phyloP scores from a whole-genome alignment of 1,140 invertebrate genomes.

The Ostrea denselamellosa region DNA sequence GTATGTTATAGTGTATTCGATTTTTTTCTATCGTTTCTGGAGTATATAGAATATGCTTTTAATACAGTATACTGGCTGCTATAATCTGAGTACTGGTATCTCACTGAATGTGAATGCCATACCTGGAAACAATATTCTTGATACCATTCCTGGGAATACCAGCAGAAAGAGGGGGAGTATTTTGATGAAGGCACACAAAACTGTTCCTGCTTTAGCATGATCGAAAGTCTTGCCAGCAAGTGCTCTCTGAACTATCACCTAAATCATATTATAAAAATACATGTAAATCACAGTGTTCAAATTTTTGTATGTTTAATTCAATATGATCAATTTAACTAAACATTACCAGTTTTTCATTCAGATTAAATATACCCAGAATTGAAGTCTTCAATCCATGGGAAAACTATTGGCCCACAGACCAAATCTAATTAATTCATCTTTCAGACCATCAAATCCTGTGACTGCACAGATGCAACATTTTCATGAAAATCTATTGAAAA shows the following conservation, averaged over 20 bases:
- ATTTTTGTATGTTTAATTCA: too few relatives aligned
- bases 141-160: slow-evolving; percentile 83
- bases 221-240: slow-evolving; percentile 81
- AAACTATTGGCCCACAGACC: too few relatives aligned
- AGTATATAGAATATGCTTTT: not conserved
- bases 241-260: slow-evolving; percentile 82
- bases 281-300: too few relatives aligned
- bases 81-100: not conserved
- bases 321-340: too few relatives aligned
- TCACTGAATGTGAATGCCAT: slow-evolving; percentile 16
- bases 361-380: too few relatives aligned
- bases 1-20: not conserved
- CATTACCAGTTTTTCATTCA: too few relatives aligned
- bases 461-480: too few relatives aligned
- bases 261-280: not conserved
- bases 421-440: too few relatives aligned
- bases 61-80: not conserved
- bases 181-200: slow-evolving; percentile 81
- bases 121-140: slow-evolving; percentile 80
- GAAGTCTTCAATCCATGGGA: too few relatives aligned
- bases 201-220: slow-evolving; percentile 81
- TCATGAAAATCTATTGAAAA: too few relatives aligned
- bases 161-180: slow-evolving; percentile 81
- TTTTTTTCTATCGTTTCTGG: not conserved
- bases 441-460: too few relatives aligned